Evolutionary conservation across 2,113 vertebrate species (phyloP).

Genomic region (Daubentonia madagascariensis): DNA sequence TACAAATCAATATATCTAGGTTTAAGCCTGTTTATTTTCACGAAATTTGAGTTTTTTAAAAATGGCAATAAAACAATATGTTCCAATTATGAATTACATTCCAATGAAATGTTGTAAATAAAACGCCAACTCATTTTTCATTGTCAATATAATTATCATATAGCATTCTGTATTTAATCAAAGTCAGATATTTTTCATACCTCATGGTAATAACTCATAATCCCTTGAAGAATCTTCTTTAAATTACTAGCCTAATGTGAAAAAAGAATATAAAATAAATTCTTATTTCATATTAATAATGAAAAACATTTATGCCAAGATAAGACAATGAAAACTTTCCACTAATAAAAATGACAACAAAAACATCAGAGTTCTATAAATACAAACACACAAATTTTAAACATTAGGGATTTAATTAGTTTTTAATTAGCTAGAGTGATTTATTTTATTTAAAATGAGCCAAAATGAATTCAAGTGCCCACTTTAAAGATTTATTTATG

Average conservation of each 20-base stretch:
- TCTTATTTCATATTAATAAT: conserved; percentile 40
- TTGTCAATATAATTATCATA: neutral
- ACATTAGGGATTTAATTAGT: neutral
- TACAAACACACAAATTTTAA: neutral
- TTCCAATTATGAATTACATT: conserved; percentile 21
- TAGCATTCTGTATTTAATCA: conserved; percentile 41
- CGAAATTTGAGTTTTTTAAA: conserved; percentile 27
- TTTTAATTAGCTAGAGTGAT: neutral
- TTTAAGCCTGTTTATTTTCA: neutral
- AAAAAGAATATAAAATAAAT: conserved; percentile 55
- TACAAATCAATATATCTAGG: neutral
- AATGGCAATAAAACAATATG: neutral
- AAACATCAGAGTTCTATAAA: neutral
- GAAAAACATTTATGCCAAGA: neutral
- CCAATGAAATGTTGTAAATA: neutral
- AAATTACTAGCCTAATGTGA: conserved; percentile 92
- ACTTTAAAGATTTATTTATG: neutral
- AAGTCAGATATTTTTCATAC: conserved; percentile 81
- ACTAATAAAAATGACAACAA: conserved; percentile 11
- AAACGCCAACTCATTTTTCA: neutral
- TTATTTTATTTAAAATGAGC: neutral
- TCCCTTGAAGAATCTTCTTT: conserved; percentile 97
- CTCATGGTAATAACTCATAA: conserved; percentile 96
- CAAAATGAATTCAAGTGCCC: neutral
- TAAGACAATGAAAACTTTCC: neutral